Evolutionary conservation across 2,888 invertebrate species (phyloP).

Genomic region (Biston betularia): DNA sequence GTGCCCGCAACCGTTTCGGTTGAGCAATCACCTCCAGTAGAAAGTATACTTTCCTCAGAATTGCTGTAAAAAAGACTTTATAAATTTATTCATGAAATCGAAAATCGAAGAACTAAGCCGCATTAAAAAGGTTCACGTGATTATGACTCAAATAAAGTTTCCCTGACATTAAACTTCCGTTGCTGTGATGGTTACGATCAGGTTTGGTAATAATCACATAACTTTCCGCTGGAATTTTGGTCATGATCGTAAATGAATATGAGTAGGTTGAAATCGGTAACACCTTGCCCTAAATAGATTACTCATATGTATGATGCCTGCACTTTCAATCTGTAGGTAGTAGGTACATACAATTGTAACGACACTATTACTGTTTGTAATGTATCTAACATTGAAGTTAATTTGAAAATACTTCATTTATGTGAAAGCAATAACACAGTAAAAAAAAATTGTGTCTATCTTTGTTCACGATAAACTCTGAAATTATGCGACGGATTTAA

Average conservation of each 20-base stretch:
- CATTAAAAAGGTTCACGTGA: conserved; percentile 22
- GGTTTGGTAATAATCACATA: conserved; percentile 37
- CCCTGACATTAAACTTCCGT: conserved; percentile 52
- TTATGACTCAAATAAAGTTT: conserved; percentile 34
- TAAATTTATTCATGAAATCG: conserved; percentile 41
- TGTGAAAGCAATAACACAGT: too few relatives aligned
- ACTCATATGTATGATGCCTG: conserved; percentile 8
- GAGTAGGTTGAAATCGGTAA: conserved; percentile 21
- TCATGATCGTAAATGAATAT: conserved; percentile 35
- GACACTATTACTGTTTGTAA: too few relatives aligned
- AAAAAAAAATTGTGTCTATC: too few relatives aligned
- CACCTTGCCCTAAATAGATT: conserved; percentile 34
- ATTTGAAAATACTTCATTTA: too few relatives aligned
- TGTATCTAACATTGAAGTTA: too few relatives aligned
- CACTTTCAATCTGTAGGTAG: background rate
- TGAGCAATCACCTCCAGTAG: conserved; percentile 56
- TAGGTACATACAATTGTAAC: too few relatives aligned
- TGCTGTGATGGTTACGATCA: conserved; percentile 39
- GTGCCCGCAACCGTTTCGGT: conserved; percentile 50
- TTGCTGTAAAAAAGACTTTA: conserved; percentile 50
- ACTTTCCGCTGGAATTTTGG: conserved; percentile 38
- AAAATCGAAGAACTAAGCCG: conserved; percentile 32
- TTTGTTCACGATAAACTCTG: too few relatives aligned
- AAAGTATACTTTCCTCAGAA: conserved; percentile 72
- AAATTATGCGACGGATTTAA: too few relatives aligned